Evolutionary conservation across 2,888 invertebrate species (phyloP).

Genomic region (Amphipoea lucens): DNA sequence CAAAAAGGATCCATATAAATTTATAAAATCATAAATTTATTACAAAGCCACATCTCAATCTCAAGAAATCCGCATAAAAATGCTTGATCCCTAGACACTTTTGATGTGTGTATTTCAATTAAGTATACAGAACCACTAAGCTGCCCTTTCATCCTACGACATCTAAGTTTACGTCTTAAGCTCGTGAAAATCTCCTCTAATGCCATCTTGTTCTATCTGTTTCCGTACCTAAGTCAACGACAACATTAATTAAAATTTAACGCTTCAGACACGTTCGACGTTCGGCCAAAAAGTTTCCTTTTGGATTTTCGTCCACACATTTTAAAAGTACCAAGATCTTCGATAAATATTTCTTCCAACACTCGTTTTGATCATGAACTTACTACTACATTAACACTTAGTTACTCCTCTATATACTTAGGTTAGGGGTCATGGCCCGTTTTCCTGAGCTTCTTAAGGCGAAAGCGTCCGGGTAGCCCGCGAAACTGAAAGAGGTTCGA

Average conservation of each 20-base stretch:
- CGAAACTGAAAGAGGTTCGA: background rate
- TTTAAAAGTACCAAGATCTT: background rate
- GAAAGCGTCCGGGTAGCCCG: background rate
- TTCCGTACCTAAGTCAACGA: background rate
- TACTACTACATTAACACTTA: background rate
- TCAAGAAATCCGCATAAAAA: too few species aligned
- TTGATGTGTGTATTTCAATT: too few species aligned
- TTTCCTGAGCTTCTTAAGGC: conserved; percentile 1
- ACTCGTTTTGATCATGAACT: conserved; percentile 5
- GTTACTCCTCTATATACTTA: background rate
- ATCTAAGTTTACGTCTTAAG: background rate
- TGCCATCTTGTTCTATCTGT: background rate
- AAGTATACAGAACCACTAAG: background rate
- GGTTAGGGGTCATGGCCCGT: background rate
- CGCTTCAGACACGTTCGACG: background rate
- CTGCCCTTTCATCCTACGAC: background rate
- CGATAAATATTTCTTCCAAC: background rate
- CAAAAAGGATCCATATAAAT: too few species aligned
- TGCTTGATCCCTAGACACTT: too few species aligned
- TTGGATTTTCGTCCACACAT: background rate
- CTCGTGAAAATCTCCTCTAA: conserved; percentile 6
- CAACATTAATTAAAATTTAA: conserved; percentile 8
- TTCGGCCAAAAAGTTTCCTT: background rate
- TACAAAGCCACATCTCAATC: too few species aligned
- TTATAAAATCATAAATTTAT: too few species aligned